Evolutionary conservation across 1,140 invertebrate species (phyloP), one percentile per base, ranked within the genome.

Genomic region (Anastrepha obliqua): DNA sequence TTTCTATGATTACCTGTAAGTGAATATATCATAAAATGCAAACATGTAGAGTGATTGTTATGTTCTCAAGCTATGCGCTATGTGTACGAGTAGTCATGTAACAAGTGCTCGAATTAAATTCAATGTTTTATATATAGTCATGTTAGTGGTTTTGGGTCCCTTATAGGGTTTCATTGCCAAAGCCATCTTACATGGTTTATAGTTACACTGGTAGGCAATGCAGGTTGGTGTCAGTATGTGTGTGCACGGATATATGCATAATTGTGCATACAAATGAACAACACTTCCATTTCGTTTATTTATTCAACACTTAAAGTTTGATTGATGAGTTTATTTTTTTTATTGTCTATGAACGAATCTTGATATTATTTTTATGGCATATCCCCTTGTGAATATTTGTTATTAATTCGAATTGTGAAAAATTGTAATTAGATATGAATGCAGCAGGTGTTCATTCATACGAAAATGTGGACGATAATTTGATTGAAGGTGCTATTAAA

Each of bases 131-230:
- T 42, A 70, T 39, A 29, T 70, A 70, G 11, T 70, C 11, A 70
- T 13, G 65, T 11, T 70, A 39, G 65, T 70, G 65, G 65, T 70
- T 70, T 58, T 70, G 4, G 65, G 9, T 70, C 65, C 65, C 39
- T 70, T 70, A 70, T 70, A 70, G 65, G 65, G 65, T 70, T 70
- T 70, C 65, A 70, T 70, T 13, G 39, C 65, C 65, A 70, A 42
- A 70, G 13, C 20, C 39, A 70, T 13, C 39, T 70, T 70, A 11
- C 39, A 11, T 42, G 65, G 39, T 70, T 11, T 70, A 70, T 70
- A 70, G 39, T 39, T 70, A 70, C 65, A 70, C 39, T 13, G n/a
- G 39, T 11, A 11, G 13, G 8, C 13, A 70, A 70, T 70, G 65
- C 3, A 44, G 13, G 65, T 70, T 11, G 20, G 20, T 3, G 20